phyloP scores from a whole-genome alignment of 2,888 invertebrate species.

The Nebria brevicollis region DNA sequence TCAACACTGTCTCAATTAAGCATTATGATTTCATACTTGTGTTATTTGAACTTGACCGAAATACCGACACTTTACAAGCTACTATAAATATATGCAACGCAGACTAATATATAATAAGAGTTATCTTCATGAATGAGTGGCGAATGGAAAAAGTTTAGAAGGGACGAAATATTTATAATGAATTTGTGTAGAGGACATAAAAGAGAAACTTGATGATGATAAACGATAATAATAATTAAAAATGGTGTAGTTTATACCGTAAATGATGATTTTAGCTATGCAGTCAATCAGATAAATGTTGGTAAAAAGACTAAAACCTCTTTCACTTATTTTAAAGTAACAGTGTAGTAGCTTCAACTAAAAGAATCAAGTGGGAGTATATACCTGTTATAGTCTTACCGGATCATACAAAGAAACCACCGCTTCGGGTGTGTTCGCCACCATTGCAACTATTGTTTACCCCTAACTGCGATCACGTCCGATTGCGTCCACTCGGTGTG shows the following conservation, averaged over 20 bases:
- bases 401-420: constrained; percentile 15
- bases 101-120: not conserved
- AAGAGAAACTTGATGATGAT: constrained; percentile 32
- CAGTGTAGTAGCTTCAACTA: constrained; percentile 49
- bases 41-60: constrained; percentile 45
- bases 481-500: constrained; percentile 43
- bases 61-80: constrained; percentile 17
- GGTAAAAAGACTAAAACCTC: constrained; percentile 27
- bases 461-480: constrained; percentile 20
- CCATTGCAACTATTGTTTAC: constrained; percentile 3
- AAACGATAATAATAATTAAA: constrained; percentile 45
- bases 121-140: not conserved
- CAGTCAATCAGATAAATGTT: constrained; percentile 44
- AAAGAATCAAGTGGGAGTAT: constrained; percentile 53
- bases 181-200: too few relatives aligned
- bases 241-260: constrained; percentile 39
- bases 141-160: too few relatives aligned
- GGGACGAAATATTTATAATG: too few relatives aligned
- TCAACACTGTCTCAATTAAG: constrained; percentile 20
- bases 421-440: constrained; percentile 8
- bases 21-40: constrained; percentile 39
- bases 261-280: constrained; percentile 45
- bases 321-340: constrained; percentile 33
- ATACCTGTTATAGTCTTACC: constrained; percentile 51
- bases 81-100: not conserved